These are phyloP conservation scores for Neuroscelio doddi DNA, from an alignment of 2,888 invertebrate species.

Conservation along the genomic window DNA sequence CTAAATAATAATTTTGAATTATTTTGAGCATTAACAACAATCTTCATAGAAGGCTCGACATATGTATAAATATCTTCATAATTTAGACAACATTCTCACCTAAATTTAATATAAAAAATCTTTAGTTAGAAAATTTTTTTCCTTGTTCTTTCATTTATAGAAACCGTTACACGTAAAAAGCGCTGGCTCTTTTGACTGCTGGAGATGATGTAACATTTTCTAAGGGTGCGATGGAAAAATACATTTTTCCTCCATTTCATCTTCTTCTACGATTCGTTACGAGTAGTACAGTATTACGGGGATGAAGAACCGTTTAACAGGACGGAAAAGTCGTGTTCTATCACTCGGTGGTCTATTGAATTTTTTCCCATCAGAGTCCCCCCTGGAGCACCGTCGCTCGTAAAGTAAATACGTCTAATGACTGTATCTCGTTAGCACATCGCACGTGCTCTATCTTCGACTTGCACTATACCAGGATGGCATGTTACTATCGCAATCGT, in stretches of 20 bases:
- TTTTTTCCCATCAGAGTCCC: conserved; percentile 55
- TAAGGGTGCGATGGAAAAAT: background rate
- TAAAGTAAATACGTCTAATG: conserved; percentile 66
- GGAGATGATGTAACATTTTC: no score
- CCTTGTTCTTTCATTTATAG: no score
- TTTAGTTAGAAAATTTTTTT: no score
- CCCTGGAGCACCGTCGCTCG: conserved; percentile 49
- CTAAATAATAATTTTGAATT: no score
- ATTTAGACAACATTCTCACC: no score
- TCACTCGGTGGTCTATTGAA: conserved; percentile 64
- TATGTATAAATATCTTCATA: no score
- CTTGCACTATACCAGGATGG: conserved; percentile 33
- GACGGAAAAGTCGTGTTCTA: conserved; percentile 61
- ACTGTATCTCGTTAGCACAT: conserved; percentile 63
- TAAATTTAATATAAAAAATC: no score
- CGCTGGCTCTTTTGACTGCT: no score
- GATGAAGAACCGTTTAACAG: conserved; percentile 50
- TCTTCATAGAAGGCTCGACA: no score
- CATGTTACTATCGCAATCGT: conserved; percentile 40
- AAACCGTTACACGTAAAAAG: no score
- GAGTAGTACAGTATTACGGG: conserved; percentile 44
- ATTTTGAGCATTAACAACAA: no score
- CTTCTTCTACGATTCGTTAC: conserved; percentile 49
- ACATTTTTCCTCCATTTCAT: conserved; percentile 16
- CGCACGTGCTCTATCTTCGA: conserved; percentile 62